These are phyloP conservation scores for Brachymystax lenok DNA, from an alignment of 2,797 vertebrate species.

Conservation along the genomic window DNA sequence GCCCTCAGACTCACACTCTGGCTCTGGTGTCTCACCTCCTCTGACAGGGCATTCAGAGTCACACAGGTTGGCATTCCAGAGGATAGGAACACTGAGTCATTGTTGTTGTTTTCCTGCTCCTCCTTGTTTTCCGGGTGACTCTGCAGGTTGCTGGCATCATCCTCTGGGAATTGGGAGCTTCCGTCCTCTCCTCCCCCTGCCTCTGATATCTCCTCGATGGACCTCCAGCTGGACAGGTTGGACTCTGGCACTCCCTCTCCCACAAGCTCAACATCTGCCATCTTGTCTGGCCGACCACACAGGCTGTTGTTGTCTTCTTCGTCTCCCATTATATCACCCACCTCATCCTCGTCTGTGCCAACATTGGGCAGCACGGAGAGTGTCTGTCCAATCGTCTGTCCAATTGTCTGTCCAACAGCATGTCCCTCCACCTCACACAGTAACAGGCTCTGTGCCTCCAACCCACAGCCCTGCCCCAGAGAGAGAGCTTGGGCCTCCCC, in stretches of 20 bases:
- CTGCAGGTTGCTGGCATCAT: conserved; percentile 77
- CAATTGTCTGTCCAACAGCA: conserved; percentile 48
- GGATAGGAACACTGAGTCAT: conserved; percentile 53
- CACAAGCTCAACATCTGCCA: conserved; percentile 57
- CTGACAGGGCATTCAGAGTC: conserved; percentile 77
- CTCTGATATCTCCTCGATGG: conserved; percentile 79
- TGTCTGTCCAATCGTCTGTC: conserved; percentile 48
- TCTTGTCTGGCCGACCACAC: conserved; percentile 57
- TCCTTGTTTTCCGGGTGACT: conserved; percentile 58
- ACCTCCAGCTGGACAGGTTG: conserved; percentile 73
- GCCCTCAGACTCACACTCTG: conserved; percentile 54
- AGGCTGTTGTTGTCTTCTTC: conserved; percentile 73
- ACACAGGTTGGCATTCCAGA: conserved; percentile 59
- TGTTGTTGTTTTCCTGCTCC: conserved; percentile 55
- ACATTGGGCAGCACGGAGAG: conserved; percentile 54
- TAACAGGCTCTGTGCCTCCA: conserved; percentile 73
- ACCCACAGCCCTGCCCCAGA: conserved; percentile 67
- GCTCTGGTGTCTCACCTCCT: conserved; percentile 65
- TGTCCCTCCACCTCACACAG: conserved; percentile 70
- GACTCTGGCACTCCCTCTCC: conserved; percentile 63
- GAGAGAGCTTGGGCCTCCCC: conserved; percentile 69
- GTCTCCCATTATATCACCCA: conserved; percentile 59
- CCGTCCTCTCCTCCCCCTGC: conserved; percentile 75
- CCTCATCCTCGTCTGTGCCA: conserved; percentile 48
- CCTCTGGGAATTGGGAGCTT: conserved; percentile 65